phyloP scores from a whole-genome alignment of 2,113 vertebrate species.

The Bubo scandiacus region DNA sequence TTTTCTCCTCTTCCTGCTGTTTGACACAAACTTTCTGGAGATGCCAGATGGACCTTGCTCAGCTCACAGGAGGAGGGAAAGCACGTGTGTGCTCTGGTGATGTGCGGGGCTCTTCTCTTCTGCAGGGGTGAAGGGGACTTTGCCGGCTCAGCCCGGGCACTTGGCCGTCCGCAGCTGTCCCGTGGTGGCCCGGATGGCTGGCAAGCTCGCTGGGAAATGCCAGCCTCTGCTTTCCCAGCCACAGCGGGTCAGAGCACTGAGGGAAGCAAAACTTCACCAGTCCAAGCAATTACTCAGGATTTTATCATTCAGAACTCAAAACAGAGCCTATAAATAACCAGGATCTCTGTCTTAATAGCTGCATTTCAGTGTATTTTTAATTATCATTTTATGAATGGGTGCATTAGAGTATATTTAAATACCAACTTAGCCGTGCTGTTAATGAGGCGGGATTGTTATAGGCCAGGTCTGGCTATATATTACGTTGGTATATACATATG shows the following conservation, averaged over 20 bases:
- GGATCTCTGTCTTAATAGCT: constrained; percentile 45
- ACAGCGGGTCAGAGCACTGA: accelerated
- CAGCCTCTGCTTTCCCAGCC: constrained; percentile 38
- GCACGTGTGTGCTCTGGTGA: accelerated
- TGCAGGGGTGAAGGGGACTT: not conserved
- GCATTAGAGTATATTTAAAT: constrained; percentile 68
- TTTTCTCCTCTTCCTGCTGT: not conserved
- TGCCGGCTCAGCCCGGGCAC: accelerated
- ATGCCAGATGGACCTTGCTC: accelerated
- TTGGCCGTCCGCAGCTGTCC: not conserved
- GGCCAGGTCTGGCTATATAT: constrained; percentile 47
- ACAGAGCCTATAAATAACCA: constrained; percentile 34
- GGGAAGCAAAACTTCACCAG: not conserved
- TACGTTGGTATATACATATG: constrained; percentile 8
- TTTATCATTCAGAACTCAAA: constrained; percentile 28
- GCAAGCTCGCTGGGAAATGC: not conserved
- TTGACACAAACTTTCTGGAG: not conserved
- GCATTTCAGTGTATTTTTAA: constrained; percentile 58
- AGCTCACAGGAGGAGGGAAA: not conserved
- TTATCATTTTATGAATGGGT: constrained; percentile 68
- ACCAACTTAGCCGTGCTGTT: constrained; percentile 12
- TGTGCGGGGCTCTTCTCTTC: not conserved
- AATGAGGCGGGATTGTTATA: constrained; percentile 59
- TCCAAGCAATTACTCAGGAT: constrained; percentile 19
- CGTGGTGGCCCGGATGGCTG: accelerated